Evolutionary conservation across 2,113 vertebrate species (phyloP).

Genomic region (Atlantisia rogersi): DNA sequence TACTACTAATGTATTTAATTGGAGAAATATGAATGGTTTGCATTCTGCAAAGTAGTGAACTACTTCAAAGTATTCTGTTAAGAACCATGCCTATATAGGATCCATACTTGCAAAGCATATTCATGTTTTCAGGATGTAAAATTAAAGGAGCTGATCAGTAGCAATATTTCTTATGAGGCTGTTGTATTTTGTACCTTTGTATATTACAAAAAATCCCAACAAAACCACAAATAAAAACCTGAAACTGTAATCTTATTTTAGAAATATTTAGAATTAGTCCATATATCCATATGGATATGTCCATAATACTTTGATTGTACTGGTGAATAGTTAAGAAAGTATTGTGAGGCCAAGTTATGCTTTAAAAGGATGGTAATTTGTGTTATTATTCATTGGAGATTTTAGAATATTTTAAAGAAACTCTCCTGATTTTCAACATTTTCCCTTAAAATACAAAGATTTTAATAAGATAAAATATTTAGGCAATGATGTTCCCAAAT

Average conservation of each 20-base stretch:
- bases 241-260: neutral
- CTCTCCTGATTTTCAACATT: neutral
- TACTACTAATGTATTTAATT: slow-evolving; percentile 34
- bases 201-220: neutral
- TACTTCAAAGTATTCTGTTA: neutral
- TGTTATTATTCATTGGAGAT: neutral
- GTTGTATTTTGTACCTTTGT: neutral
- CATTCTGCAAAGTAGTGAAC: neutral
- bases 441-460: neutral
- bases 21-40: slow-evolving; percentile 21
- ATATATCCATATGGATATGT: neutral
- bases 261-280: neutral
- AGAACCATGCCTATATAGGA: neutral
- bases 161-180: neutral
- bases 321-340: neutral
- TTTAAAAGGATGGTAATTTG: neutral
- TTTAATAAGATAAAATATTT: neutral
- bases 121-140: neutral
- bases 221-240: neutral
- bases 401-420: neutral
- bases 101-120: neutral
- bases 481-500: neutral
- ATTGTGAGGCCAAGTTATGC: neutral
- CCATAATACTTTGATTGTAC: neutral
- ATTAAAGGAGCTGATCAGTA: neutral